Conservation (phyloP, 2,113 vertebrate species). For the Girardinichthys multiradiatus region DNA sequence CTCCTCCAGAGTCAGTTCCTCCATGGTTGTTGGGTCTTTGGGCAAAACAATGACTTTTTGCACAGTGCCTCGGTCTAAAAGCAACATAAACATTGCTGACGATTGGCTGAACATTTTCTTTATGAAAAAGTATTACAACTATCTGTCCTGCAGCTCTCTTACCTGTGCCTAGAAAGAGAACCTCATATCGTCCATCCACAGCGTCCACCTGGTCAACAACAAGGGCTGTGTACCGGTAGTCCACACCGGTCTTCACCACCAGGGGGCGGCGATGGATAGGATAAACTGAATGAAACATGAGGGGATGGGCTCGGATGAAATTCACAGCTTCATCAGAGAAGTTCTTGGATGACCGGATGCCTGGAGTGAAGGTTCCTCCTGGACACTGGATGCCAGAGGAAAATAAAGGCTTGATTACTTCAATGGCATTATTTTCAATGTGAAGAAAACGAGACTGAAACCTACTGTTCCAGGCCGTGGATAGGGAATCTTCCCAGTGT, state of each 20-base stretch:
- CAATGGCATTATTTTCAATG: background rate
- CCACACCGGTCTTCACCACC: slow-evolving; percentile 84
- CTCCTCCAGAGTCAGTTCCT: slow-evolving; percentile 85
- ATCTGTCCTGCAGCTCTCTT: slow-evolving; percentile 13
- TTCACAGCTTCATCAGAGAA: slow-evolving; percentile 86
- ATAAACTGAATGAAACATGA: slow-evolving; percentile 86
- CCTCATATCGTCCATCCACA: slow-evolving; percentile 85
- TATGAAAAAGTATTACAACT: rapidly evolving
- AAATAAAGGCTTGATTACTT: background rate
- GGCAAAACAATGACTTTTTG: slow-evolving; percentile 87
- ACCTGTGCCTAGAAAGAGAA: slow-evolving; percentile 88
- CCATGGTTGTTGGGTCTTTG: slow-evolving; percentile 79
- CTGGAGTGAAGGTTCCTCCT: slow-evolving; percentile 86
- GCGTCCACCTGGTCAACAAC: slow-evolving; percentile 87
- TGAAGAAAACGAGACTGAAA: slow-evolving; percentile 4
- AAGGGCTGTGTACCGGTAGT: slow-evolving; percentile 84
- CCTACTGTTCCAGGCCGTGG: slow-evolving; percentile 85
- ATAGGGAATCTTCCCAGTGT: slow-evolving; percentile 86
- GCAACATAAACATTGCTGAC: background rate
- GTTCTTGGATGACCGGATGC: slow-evolving; percentile 83
- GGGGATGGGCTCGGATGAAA: slow-evolving; percentile 85
- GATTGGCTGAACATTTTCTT: background rate
- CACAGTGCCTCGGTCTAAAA: slow-evolving; percentile 83
- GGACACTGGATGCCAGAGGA: slow-evolving; percentile 77
- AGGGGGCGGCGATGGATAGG: slow-evolving; percentile 85